A percentile compares a stretch with the other conserved stretches of the same genome.
Evolutionary conservation across 2,113 vertebrate species (phyloP).

Genomic region (Rafetus swinhoei): DNA sequence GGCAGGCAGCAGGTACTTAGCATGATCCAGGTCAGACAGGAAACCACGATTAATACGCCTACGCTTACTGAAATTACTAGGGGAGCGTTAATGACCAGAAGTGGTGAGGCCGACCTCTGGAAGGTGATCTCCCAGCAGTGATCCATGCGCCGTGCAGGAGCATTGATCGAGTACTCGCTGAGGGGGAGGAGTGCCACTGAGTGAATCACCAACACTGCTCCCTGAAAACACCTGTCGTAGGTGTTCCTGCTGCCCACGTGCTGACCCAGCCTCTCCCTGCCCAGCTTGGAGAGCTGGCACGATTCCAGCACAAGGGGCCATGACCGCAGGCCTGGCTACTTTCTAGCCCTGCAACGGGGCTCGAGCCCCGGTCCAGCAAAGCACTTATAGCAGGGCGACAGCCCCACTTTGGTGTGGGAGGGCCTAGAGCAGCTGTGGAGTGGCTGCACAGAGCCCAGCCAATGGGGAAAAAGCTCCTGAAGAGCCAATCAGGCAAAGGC

Average conservation of each 20-base stretch:
- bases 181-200: not conserved
- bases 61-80: not conserved
- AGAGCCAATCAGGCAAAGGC: no score
- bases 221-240: not conserved
- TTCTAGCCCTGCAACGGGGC: no score
- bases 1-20: not conserved
- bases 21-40: not conserved
- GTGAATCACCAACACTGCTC: not conserved
- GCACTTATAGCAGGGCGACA: no score
- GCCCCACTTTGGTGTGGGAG: no score
- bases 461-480: no score
- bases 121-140: not conserved
- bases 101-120: not conserved
- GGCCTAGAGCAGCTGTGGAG: no score
- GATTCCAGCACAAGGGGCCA: not conserved
- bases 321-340: not conserved
- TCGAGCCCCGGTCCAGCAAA: not conserved
- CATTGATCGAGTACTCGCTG: not conserved
- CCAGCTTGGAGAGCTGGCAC: not conserved
- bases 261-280: not conserved
- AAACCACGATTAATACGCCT: conserved; percentile 10
- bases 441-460: no score
- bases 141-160: not conserved
- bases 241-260: not conserved
- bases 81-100: not conserved